Evolutionary conservation across 35 echinoderm and acorn worm species (phyloP), one percentile per base, ranked within the genome.

Genomic region (Anneissia japonica): DNA sequence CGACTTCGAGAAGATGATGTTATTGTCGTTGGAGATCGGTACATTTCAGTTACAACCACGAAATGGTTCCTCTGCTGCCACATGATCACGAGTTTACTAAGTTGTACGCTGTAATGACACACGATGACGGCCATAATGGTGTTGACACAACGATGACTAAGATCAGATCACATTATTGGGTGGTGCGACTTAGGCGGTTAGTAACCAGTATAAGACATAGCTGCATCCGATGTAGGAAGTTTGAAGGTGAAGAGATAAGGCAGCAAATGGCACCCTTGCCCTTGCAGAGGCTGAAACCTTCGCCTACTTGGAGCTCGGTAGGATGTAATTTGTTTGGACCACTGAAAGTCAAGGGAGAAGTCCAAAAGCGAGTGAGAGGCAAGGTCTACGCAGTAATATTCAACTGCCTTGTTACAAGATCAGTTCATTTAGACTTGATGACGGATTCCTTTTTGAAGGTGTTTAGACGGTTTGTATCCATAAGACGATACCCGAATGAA

Each of bases 11-110:
- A 88, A 30, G 86, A 88, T 40, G 77, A 77, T 4, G 19, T 81
- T 35, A 81, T 88, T 29, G 86, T 88, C 30, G 88, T 90, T 14
- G 88, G 88, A 10, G 88, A 41, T 10, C 76, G 88, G 81, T 90
- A 4, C 36, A 84, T 1, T 85, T 91, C 23, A 86, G 89, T 34
- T 85, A 85, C 76, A 86, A 81, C 51, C 51, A 64, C 51, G 51
- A 64, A 64, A 46, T 38, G 35, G 89, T 64, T 1, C 51, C 51
- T 2, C 26, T 64, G 26, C 26, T 64, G 51, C 1, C 51, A 16
- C 1, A 64, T 64, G 19, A 64, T 23, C 51, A 64, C 26, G 5
- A 2, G 51, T 64, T 64, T 23, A 64, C 51, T 26, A 64, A 64
- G 51, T 23, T 64, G 51, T 9, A 16, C 26, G 51, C 19, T 6